Base-by-base conservation (phyloP, 92 coral and sea anemone genomes). In the Meandrina meandrites region DNA sequence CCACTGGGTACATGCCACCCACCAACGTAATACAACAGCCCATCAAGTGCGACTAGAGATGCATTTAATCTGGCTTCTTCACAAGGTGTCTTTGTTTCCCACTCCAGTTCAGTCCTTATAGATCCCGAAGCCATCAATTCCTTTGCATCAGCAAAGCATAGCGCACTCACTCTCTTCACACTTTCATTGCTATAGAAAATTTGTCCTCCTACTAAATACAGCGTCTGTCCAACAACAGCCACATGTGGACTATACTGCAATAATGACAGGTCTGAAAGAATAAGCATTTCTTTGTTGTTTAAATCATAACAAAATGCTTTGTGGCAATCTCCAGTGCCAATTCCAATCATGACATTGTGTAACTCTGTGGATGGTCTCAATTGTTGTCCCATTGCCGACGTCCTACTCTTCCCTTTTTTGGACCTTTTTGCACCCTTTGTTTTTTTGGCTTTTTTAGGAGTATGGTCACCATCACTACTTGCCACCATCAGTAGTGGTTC, bases 251-350 rank as follows among this genome's bases (percentile, higher is more conserved):
- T 70, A 13, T 85, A 89, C 69, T 91, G 92, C 24, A 86, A 67
- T 24, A 64, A 62, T 4, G 96, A 91, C 24, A 87, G 64, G 48
- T 93, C 90, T 9, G 91, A 84, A 1, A 94, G 84, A 67, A 77
- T 30, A 17, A 87, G 80, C 0, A 90, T 85, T 81, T 93, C 93
- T 10, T 87, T 73, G 19, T 79, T 89, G 42, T 93, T 89, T 68
- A 93, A 76, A 86, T 94, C 98, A 66, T 93, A 94, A 73, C 96
- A 91, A 77, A 93, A 92, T 35, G 88, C 90, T 57, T 86, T 89
- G 76, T 86, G 79, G 73, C 89, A 91, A 67, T 87, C 74, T 8
- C 81, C 90, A 37, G 90, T 91, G 19, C 94, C 91, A 36, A 94
- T 34, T 18, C 96, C 93, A 73, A 94, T 82, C 40, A 94, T 19